Evolutionary conservation across 2,113 vertebrate genomes (phyloP).

Genomic region (Todiramphus saurophagus): DNA sequence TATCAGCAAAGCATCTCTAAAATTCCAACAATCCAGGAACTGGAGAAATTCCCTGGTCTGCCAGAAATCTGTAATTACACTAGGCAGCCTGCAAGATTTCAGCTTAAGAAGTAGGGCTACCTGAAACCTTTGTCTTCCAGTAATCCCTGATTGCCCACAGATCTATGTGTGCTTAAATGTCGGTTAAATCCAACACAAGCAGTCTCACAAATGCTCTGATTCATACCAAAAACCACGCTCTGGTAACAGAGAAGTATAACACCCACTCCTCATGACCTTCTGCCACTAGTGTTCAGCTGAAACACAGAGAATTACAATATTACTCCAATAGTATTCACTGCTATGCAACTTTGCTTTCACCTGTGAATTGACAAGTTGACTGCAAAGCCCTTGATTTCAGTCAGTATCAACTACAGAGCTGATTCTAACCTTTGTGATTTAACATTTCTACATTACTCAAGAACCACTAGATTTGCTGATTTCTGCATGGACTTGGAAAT

Average conservation of each 20-base stretch:
- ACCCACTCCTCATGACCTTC: background rate
- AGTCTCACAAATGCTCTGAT: background rate
- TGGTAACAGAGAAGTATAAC: background rate
- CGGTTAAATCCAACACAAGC: background rate
- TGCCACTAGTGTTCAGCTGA: background rate
- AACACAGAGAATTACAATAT: background rate
- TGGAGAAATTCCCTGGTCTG: background rate
- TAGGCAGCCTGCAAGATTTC: background rate
- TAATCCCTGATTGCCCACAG: background rate
- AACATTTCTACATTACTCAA: background rate
- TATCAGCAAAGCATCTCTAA: background rate
- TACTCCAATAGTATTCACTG: background rate
- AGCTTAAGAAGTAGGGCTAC: background rate
- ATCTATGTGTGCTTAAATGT: background rate
- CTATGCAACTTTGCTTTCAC: background rate
- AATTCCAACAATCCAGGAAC: background rate
- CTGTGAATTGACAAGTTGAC: background rate
- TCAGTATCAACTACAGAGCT: background rate
- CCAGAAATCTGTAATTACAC: background rate
- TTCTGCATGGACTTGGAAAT: background rate
- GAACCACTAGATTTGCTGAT: background rate
- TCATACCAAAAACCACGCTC: background rate
- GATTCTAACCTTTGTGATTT: background rate
- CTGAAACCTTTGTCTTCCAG: background rate
- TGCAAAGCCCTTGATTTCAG: background rate